Evolutionary conservation across 2,113 vertebrate species (phyloP), one percentile per base, ranked within the genome.

Genomic region (Cyanistes caeruleus): DNA sequence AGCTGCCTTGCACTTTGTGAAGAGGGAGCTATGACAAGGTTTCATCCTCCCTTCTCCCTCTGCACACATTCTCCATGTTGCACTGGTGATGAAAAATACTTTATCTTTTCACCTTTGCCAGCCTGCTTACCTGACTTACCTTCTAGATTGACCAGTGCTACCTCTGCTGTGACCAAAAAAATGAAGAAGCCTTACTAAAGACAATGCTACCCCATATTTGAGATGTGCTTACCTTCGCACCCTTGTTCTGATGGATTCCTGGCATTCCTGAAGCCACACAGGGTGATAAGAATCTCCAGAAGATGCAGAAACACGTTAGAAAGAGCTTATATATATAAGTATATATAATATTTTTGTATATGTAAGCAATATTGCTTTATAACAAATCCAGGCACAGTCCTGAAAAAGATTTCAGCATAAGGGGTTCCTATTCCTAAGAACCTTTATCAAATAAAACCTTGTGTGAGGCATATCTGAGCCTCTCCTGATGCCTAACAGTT

Each of bases 61-160:
- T 1, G 31, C 28, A 16, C 0, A 0, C 17, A 30, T 43, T 76
- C 28, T 80, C 43, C 27, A 1, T 44, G 13, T 64, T 79, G 49
- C 17, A 39, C 20, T 55, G 55, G 7, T 56, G 73, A 37, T 33
- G 23, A 44, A 37, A 15, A 56, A 37, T 59, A 25, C 11, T 53
- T 60, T 5, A 62, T 4, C 5, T 75, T 51, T 79, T n/a, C 31
- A 86, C 5, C 20, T 53, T 83, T 82, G 35, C 44, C 31, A 74
- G 28, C 28, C 39, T 55, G 31, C 41, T 75, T 52, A 44, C 63
- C 31, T 84, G 9, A 17, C 19, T 83, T 76, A 21, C 51, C 20
- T 11, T 7, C 12, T 65, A 60, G 72, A 41, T 15, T 87, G 70
- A 64, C 58, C 35, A 33, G 10, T 67, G 35, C 35, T 46, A 8